phyloP scores from a whole-genome alignment of 2,113 vertebrate genomes.

The Perca fluviatilis region DNA sequence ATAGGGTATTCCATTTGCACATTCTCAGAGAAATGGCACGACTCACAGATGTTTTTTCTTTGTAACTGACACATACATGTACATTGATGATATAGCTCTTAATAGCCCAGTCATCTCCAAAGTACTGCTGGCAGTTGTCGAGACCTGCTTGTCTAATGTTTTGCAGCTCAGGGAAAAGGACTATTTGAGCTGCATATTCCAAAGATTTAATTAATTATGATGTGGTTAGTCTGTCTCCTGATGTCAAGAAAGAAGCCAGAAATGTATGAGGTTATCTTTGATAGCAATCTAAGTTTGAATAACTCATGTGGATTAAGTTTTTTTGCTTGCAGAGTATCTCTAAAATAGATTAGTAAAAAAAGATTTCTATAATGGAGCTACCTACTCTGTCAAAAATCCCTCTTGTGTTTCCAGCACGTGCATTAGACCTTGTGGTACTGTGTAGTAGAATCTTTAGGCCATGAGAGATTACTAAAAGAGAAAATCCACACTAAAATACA shows the following conservation, averaged over 20 bases:
- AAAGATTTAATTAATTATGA: slow-evolving; percentile 43
- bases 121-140: slow-evolving; percentile 13
- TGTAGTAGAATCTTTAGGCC: background rate
- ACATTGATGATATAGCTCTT: background rate
- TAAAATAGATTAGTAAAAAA: background rate
- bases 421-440: background rate
- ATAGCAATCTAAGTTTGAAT: slow-evolving; percentile 12
- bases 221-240: slow-evolving; percentile 31
- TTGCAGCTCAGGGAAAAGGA: slow-evolving; percentile 29
- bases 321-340: background rate
- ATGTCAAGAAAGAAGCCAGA: slow-evolving; percentile 32
- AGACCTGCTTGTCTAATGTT: slow-evolving; percentile 18
- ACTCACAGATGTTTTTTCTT: slow-evolving; percentile 2
- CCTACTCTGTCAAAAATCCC: background rate
- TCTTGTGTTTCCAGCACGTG: background rate
- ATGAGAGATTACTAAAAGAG: background rate
- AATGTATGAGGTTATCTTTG: slow-evolving; percentile 17
- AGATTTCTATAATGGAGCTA: background rate
- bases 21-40: background rate
- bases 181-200: slow-evolving; percentile 22
- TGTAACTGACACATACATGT: background rate
- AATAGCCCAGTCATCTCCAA: background rate
- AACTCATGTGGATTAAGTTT: slow-evolving; percentile 10
- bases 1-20: background rate
- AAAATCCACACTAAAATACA: background rate